Evolutionary conservation across 2,113 vertebrate genomes (phyloP), one percentile per base, ranked within the genome.

Genomic region (Lanius ludovicianus): DNA sequence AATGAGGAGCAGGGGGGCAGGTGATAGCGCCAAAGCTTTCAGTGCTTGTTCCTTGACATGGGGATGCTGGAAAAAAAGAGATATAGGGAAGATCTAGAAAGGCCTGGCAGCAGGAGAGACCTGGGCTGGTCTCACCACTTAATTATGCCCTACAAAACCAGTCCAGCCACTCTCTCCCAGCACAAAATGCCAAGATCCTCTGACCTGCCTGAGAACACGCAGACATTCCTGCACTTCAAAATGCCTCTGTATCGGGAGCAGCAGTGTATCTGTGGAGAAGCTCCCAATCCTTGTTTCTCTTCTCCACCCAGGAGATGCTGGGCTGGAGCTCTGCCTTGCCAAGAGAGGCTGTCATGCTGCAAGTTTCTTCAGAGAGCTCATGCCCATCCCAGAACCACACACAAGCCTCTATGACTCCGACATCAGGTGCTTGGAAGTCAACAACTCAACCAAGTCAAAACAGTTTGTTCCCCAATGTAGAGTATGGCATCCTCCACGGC

Each of bases 341-440:
- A 37, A 59, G 24, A 35, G 35, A 52, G 15, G 55, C 23, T 52
- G 2, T 2, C 22, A 19, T 2, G 6, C 33, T 46, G 11, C 42
- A 60, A 31, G 25, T 30, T 28, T 28, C 16, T 17, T 73, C 20
- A 6, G 35, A 52, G 16, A 15, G 37, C 60, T 78, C 68, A 17
- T 1, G 17, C 3, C 30, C 33, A 21, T 21, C 39, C 52, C 7
- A 55, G 47, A n/a, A 65, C 11, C 23, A 23, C 53, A 49, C 0
- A 3, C 0, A 1, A 83, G n/a, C 28, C 55, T 55, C 47, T 19
- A 16, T 2, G 2, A 63, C 31, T 92, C 68, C 0, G 0, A 10
- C 2, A 4, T 0, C 0, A 2, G 6, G 13, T 19, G 24, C 27
- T 78, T 35, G 49, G 18, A 82, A 88, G 17, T 18, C 15, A 62